phyloP scores from a whole-genome alignment of 2,113 vertebrate species.

The Heterochromis multidens region DNA sequence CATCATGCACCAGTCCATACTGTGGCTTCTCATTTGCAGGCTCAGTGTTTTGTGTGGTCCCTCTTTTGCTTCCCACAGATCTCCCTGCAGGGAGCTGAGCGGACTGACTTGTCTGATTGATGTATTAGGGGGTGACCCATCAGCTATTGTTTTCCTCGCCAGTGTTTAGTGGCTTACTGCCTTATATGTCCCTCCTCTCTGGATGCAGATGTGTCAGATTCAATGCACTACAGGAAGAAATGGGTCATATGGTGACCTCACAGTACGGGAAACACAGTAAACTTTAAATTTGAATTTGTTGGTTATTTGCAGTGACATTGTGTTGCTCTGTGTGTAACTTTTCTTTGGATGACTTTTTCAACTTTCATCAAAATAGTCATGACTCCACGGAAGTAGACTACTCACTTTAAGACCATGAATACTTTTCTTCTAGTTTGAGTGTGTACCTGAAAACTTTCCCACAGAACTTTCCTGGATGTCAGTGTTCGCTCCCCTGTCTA shows the following conservation, averaged over 20 bases:
- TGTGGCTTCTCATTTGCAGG: constrained; percentile 53
- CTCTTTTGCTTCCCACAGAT: constrained; percentile 50
- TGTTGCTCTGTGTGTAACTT: constrained; percentile 18
- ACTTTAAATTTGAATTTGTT: not conserved
- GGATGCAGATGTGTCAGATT: constrained; percentile 10
- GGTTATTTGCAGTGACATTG: not conserved
- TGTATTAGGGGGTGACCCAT: constrained; percentile 41
- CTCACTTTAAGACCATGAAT: constrained; percentile 50
- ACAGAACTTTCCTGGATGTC: constrained; percentile 65
- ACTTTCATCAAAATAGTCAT: constrained; percentile 27
- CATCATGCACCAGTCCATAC: constrained; percentile 33
- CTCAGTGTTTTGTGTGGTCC: constrained; percentile 55
- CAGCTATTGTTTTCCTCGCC: constrained; percentile 59
- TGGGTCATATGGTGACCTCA: not conserved
- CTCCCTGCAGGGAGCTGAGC: constrained; percentile 50
- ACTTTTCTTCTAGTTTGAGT: constrained; percentile 54
- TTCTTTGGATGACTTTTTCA: constrained; percentile 37
- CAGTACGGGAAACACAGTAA: not conserved
- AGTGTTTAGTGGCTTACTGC: constrained; percentile 12
- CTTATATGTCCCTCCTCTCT: not conserved
- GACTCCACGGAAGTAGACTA: constrained; percentile 24
- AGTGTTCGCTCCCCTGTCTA: constrained; percentile 48
- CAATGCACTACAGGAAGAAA: not conserved
- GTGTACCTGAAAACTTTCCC: constrained; percentile 60
- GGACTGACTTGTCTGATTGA: constrained; percentile 61